Base-by-base conservation (phyloP, 2,888 invertebrate genomes). In the Sisyra terminalis region DNA sequence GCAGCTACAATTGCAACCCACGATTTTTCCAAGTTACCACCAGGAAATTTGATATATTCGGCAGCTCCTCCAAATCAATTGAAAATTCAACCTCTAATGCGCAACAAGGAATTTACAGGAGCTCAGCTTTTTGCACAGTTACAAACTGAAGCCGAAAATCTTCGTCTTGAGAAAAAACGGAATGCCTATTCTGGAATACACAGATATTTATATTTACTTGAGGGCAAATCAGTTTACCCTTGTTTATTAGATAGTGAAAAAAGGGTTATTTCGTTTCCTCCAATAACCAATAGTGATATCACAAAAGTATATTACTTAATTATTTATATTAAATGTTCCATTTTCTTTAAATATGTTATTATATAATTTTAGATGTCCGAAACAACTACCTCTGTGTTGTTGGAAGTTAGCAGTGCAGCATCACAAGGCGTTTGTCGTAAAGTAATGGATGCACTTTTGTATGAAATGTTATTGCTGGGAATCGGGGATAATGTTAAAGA, bases 1-100 rank as follows among this genome's bases (percentile, higher is more conserved):
- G 62, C 68, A 1, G 82, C 85, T 0, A 86, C 87, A 0, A 80
- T 88, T 45, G 88, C 87, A 3, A 88, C 87, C 0, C 89, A 89
- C 58, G 87, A 88, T 57, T 60, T 82, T 47, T 65, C 62, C 32
- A 73, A 75, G 52, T 63, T 87, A 46, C 57, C 45, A 47, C 42
- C 57, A 66, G 73, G 73, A 46, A 65, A 73, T 49, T 56, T 79
- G 30, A 59, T 65, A 1, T 88, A 84, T 61, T 79, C 80, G 44
- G 82, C 85, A 0, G 67, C 67, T 50, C 55, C 66, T 1, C 84
- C 85, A 0, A 60, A 65, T 3, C 62, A 70, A n/a, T 63, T 87
- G 2, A 64, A 65, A 51, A 74, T 87, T 50, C 67, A 65, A 3
- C 86, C 87, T 0, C 60, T 87, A 44, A 73, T 73, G 48, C 64